Evolutionary conservation across 1,140 invertebrate species (phyloP), one percentile per base, ranked within the genome.

Genomic region (Trichoplusia ni): DNA sequence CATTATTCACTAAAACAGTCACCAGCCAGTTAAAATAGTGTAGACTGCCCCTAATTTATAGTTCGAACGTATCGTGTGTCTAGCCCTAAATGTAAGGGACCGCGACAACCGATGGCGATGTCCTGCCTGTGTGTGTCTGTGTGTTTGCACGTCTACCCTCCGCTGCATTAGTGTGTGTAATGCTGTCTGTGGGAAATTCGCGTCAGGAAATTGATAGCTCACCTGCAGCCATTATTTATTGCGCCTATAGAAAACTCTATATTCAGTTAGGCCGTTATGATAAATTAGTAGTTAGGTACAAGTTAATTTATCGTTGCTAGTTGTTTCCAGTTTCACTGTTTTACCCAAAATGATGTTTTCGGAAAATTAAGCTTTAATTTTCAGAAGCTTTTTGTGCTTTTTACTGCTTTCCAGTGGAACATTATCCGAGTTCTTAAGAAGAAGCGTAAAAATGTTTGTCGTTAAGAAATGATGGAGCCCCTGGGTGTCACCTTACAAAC

Each of bases 91-190:
- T 11, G 29, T 29, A 35, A 59, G 63, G 27, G 37, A 53, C 53
- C 74, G 44, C 64, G 67, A 70, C 69, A 66, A 67, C 65, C 69
- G 68, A 72, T 68, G 69, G 67, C 69, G 68, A 72, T 68, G 71
- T 72, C 56, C 67, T 44, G 25, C 7, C 8, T n/a, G 21, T 53
- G 18, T 56, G 53, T 71, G 63, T 59, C 58, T 67, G 37, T 33
- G 29, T 25, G 27, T 37, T n/a, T 29, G 63, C 42, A 25, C 49
- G 38, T 54, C 5, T 5, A 4, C 42, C 27, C 29, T 25, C 35
- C 23, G 42, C 6, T 51, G 18, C 16, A 40, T 46, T 14, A 16
- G 70, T 67, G 67, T 73, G 64, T 5, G 47, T 66, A 27, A 16
- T 61, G 64, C 56, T 33, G 46, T 51, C 51, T 59, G 51, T 61